These are phyloP conservation scores for Nasalis larvatus DNA, from an alignment of 2,113 vertebrate species.

Conservation along the genomic window DNA sequence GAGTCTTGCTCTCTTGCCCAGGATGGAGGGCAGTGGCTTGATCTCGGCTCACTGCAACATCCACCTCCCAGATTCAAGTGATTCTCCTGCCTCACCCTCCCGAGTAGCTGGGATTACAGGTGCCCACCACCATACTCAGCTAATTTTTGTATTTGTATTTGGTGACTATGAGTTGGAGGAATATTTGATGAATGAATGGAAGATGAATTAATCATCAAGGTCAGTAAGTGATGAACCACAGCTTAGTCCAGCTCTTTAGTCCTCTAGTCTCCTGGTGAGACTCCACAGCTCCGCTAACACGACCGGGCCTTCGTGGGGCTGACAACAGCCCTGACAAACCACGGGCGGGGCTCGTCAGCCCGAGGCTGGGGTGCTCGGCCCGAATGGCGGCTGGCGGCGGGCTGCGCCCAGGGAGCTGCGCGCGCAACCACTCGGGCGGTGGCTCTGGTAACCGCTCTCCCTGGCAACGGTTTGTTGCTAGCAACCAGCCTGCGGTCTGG, in stretches of 20 bases:
- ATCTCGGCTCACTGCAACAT: too few relatives aligned
- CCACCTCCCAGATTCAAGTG: too few relatives aligned
- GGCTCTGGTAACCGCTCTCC: not conserved
- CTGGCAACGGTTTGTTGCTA: conserved; percentile 59
- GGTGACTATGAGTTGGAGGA: not conserved
- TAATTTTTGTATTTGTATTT: too few relatives aligned
- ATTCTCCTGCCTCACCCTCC: too few relatives aligned
- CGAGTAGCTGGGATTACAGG: too few relatives aligned
- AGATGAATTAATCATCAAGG: not conserved
- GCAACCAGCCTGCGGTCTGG: not conserved
- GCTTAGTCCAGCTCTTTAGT: not conserved
- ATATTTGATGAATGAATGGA: not conserved
- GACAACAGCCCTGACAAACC: too few relatives aligned
- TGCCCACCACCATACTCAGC: too few relatives aligned
- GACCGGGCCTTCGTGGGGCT: not conserved
- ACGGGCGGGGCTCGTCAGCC: fast-evolving
- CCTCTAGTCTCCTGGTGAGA: not conserved
- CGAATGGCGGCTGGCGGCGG: fast-evolving
- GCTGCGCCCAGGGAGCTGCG: not conserved
- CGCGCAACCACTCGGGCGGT: not conserved
- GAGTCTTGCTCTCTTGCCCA: too few relatives aligned
- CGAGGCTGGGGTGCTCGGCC: fast-evolving
- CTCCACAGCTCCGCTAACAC: not conserved
- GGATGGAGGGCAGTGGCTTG: too few relatives aligned
- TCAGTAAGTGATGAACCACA: not conserved